phyloP scores from a whole-genome alignment of 2,113 vertebrate species.

The Talpa occidentalis region DNA sequence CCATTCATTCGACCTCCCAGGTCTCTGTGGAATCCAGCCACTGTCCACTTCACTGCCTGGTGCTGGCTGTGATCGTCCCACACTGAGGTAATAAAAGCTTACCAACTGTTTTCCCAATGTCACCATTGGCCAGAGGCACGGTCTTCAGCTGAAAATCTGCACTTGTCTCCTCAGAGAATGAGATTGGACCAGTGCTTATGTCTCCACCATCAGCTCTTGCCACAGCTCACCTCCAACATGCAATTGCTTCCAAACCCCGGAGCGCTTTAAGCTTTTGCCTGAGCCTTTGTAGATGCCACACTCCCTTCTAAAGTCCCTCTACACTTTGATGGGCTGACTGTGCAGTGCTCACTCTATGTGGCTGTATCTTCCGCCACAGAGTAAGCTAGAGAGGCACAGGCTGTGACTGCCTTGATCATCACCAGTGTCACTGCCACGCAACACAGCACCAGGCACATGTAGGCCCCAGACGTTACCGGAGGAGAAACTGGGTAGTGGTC shows the following conservation, averaged over 20 bases:
- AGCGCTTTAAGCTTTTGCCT: not conserved
- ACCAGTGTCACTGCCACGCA: not conserved
- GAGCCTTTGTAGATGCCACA: not conserved
- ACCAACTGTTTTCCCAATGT: not conserved
- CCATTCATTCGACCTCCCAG: not conserved
- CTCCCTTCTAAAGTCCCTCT: not conserved
- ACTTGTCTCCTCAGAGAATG: not conserved
- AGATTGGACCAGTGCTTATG: fast-evolving
- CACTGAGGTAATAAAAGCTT: not conserved
- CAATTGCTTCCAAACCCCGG: not conserved
- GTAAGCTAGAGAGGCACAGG: not conserved
- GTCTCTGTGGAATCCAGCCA: not conserved
- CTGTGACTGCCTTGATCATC: not conserved
- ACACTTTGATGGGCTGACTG: not conserved
- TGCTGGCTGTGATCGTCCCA: not conserved
- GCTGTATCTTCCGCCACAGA: not conserved
- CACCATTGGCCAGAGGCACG: too few relatives aligned
- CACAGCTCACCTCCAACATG: fast-evolving
- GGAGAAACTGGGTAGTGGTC: not conserved
- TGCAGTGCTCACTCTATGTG: not conserved
- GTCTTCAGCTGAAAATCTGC: not conserved
- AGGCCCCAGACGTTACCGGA: too few relatives aligned
- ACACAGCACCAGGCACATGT: not conserved
- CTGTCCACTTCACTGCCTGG: not conserved
- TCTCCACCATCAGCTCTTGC: fast-evolving